Evolutionary conservation across 1,140 invertebrate species (phyloP), one percentile per base, ranked within the genome.

Genomic region (Thalassaphorura encarpata): DNA sequence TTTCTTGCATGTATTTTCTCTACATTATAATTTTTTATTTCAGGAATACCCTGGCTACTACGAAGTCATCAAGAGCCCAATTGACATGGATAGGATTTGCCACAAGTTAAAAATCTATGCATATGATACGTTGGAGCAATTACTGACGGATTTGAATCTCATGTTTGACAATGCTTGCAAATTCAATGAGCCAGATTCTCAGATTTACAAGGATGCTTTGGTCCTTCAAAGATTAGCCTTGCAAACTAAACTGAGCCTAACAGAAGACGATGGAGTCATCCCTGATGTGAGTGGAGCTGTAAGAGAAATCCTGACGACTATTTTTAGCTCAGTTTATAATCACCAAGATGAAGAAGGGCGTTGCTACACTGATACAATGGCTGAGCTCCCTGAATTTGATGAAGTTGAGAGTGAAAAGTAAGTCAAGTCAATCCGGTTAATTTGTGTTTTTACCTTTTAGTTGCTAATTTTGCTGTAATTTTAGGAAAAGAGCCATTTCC

Each of bases 81-180:
- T 99, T 67, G 94, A 99, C 70, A 85, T 99, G 82, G 92, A 96
- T 67, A 85, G 84, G 62, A 97, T 99, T 60, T 83, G 85, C 0
- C 83, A 89, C 43, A 93, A 91, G 67, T 75, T 96, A 39, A 88
- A 87, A 68, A 80, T 80, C 29, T 77, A 77, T 45, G 71, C 70
- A 1, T 99, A 99, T 70, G 83, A 86, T 16, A 83, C 77, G 54
- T 74, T 98, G 8, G 92, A 96, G 49, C 91, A 97, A 61, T 73
- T 98, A 39, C 83, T 93, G 0, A 81, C 84, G 0, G 96, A 99
- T 73, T 88, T 98, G 68, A 83, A 92, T 62, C 75, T 97, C 16
- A 97, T 99, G 91, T 95, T 99, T 72, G 94, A 99, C 67, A 99
- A 99, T 72, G 96, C 95, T 26, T 98, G 93, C 75, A 96, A 96